Base-by-base conservation (phyloP, 2,888 invertebrate genomes). In the Lepidochrysops patricia region DNA sequence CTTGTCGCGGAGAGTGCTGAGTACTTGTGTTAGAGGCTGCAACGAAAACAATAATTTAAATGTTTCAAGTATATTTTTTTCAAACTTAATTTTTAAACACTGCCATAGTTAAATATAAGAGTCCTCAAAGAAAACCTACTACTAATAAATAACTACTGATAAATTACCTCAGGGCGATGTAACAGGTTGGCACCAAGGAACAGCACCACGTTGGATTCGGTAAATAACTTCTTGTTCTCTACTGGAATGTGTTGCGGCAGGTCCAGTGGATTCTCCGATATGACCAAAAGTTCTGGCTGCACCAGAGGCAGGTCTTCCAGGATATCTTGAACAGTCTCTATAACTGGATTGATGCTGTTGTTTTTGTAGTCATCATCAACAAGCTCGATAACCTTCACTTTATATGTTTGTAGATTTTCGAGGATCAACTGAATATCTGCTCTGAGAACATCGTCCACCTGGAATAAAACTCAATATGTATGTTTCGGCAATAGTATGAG, bases 271-370 rank as follows among this genome's bases (percentile, higher is more conserved):
- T 90, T 87, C 57, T 91, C 90, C 23, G 86, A 81, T 63, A 93
- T 72, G 0, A 95, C 76, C 57, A 90, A 80, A 0, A 93, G 82
- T 56, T 94, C 93, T 0, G 94, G 91, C 67, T 94, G 93, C 2
- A 94, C 89, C 9, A 94, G 74, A 0, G 95, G 95, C 37, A 94
- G 75, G 68, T 95, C 93, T 54, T 90, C 92, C 0, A 95, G 82
- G 0, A 92, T 80, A 1, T 92, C 90, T 6, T 84, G 77, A 4
- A 96, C 86, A 9, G 82, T 66, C 2, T 90, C 90, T 0, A 93
- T 82, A 0, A 93, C 67, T 0, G 91, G 89, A 60, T 82, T 71
- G 49, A 87, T 80, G 5, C 76, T 82, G 57, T 89, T 84, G 4
- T 74, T 78, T 49, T 90, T 86, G 64, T 91, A 90, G 54, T 90